These are phyloP conservation scores for Euphonia xanthogaster DNA, from an alignment of 2,797 vertebrate species.

Conservation along the genomic window DNA sequence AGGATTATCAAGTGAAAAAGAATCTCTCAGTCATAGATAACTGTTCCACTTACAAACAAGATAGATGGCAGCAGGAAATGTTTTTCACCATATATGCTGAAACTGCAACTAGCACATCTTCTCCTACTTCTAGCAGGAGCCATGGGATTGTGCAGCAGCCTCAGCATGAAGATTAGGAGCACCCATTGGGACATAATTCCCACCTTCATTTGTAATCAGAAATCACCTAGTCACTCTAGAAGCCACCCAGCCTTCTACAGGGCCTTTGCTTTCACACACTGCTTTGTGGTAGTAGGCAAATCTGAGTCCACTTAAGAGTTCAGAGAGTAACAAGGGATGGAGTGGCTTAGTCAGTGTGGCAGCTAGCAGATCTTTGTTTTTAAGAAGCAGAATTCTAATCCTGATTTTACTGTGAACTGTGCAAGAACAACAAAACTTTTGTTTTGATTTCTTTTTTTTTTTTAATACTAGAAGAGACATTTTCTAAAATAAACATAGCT, in stretches of 20 bases:
- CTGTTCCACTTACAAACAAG: background rate
- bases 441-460: background rate
- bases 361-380: background rate
- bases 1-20: background rate
- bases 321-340: background rate
- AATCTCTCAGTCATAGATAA: background rate
- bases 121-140: background rate
- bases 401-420: background rate
- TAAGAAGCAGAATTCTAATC: background rate
- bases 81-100: background rate
- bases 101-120: background rate
- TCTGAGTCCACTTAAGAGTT: background rate
- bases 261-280: background rate
- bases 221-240: background rate
- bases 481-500: slow-evolving; percentile 53
- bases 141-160: background rate
- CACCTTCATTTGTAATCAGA: background rate
- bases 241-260: background rate
- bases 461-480: background rate
- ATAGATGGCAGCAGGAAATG: background rate
- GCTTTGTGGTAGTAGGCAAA: background rate
- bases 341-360: background rate
- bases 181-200: background rate
- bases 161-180: background rate
- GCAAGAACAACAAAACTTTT: background rate